Evolutionary conservation across 2,113 vertebrate species (phyloP).

Genomic region (Oncorhynchus gorbuscha): DNA sequence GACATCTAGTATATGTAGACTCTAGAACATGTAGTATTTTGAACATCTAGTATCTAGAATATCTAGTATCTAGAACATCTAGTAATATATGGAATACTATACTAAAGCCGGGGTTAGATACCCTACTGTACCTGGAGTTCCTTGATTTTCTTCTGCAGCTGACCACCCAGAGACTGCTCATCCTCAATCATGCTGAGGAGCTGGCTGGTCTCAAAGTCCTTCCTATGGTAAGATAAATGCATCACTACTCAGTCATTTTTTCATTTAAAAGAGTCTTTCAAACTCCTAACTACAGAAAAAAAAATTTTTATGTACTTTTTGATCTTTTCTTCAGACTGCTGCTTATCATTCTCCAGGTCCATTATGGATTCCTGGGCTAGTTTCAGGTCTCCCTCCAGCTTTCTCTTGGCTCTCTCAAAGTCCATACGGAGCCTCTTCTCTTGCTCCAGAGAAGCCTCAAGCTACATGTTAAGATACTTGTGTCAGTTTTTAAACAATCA

Average conservation of each 20-base stretch:
- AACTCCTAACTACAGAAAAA: too few species aligned
- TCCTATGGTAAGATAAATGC: conserved; percentile 48
- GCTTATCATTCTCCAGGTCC: background rate
- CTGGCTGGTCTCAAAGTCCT: conserved; percentile 73
- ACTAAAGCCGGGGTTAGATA: background rate
- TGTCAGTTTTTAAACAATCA: too few species aligned
- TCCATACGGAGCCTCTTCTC: conserved; percentile 73
- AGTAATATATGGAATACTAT: background rate
- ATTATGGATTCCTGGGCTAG: too few species aligned
- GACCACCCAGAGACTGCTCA: conserved; percentile 72
- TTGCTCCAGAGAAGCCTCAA: conserved; percentile 71
- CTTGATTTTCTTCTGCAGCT: conserved; percentile 72
- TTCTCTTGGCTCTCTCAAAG: conserved; percentile 62
- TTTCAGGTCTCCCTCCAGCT: too few species aligned
- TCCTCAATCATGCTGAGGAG: conserved; percentile 71
- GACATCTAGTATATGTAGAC: too few species aligned
- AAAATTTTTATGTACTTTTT: conserved; percentile 56
- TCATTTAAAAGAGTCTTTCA: too few species aligned
- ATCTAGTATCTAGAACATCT: background rate
- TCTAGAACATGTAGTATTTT: too few species aligned
- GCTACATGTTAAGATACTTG: conserved; percentile 32
- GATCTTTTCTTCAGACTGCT: conserved; percentile 67
- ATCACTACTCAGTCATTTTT: background rate
- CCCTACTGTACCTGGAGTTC: conserved; percentile 67
- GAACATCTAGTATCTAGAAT: too few species aligned